Conservation (phyloP, 2,888 invertebrate species). For the Dugesia japonica region DNA sequence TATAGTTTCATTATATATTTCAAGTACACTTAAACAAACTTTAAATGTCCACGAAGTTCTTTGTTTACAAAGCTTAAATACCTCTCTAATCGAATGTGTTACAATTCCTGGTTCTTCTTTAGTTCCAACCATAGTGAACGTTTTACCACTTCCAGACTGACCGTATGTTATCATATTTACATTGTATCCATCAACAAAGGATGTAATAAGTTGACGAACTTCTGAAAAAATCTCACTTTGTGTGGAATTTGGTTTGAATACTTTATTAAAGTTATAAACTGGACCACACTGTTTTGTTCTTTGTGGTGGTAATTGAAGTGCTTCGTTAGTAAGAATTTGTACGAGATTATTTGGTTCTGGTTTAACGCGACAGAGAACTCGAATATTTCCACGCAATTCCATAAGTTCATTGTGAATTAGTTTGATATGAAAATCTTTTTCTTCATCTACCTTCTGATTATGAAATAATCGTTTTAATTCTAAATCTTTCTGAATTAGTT, state of each 20-base stretch:
- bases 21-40: constrained; percentile 23
- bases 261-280: constrained; percentile 22
- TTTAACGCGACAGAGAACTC: constrained; percentile 23
- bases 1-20: constrained; percentile 27
- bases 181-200: constrained; percentile 29
- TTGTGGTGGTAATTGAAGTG: background rate
- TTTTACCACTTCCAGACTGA: constrained; percentile 29
- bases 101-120: constrained; percentile 26
- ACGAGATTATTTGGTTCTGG: constrained; percentile 20
- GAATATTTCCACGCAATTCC: constrained; percentile 28
- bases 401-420: constrained; percentile 28
- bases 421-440: constrained; percentile 27
- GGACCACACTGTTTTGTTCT: background rate
- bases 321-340: constrained; percentile 12
- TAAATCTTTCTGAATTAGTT: constrained; percentile 21
- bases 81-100: constrained; percentile 5
- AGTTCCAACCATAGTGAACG: constrained; percentile 27
- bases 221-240: constrained; percentile 21
- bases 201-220: constrained; percentile 24
- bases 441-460: constrained; percentile 21
- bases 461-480: background rate
- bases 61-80: constrained; percentile 27
- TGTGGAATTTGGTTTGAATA: background rate
- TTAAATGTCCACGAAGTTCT: constrained; percentile 17
- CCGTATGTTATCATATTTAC: constrained; percentile 29